Base-by-base conservation (phyloP, 2,888 invertebrate species). In the Lasioglossum lativentre region DNA sequence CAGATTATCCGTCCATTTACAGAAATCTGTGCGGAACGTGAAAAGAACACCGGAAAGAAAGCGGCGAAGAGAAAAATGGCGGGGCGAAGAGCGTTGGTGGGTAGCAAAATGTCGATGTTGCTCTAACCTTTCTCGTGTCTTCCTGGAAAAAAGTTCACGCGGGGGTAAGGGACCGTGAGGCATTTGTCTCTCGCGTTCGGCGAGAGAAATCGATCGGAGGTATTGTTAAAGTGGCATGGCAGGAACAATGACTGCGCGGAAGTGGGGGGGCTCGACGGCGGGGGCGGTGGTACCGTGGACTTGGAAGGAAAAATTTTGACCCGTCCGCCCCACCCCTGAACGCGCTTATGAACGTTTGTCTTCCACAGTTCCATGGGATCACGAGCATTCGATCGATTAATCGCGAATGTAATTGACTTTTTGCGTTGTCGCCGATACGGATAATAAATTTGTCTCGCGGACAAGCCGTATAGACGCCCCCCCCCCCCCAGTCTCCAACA, bases 111-210 rank as follows among this genome's bases (percentile, higher is more conserved):
- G 81, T 84, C 82, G 81, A 86, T 87, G 85, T 83, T 85, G 78
- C 81, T 68, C 88, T 87, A 90, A 83, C 83, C 87, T 88, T 90
- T 90, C 83, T 76, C 86, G 70, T 85, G 90, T 84, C 73, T 12
- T 63, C 45, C 42, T 72, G 76, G 86, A 78, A 90, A 90, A 90
- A 90, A 88, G 90, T 88, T 88, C 79, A 80, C 68, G 27, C 16
- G 83, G 45, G 45, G 80, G 81, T 80, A 86, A 84, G 77, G 79
- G 83, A 82, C 83, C 77, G 78, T 80, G 84, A 76, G 78, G 82
- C 87, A 87, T 90, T 90, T 87, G 85, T 90, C 88, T 88, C 73
- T 83, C 79, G 80, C 85, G 88, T 84, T 90, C 38, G 84, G 81
- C 80, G 78, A 83, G 88, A 83, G 87, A 87, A 86, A 90, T 90